Evolutionary conservation across 1,140 invertebrate species (phyloP).

Genomic region (Elymnias hypermnestra): DNA sequence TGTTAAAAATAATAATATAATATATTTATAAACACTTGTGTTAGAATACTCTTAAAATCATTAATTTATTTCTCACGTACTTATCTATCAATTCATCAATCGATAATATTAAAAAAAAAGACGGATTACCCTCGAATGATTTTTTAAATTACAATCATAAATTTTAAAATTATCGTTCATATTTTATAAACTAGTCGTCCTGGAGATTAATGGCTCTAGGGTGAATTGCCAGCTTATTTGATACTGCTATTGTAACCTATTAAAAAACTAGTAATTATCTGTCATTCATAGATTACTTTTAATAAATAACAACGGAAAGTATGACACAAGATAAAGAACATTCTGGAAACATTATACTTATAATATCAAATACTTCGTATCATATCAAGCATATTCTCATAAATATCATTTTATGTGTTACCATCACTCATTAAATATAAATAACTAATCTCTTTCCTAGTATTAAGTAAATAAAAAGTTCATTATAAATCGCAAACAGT

Average conservation of each 20-base stretch:
- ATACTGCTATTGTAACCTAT: slow-evolving; percentile 3
- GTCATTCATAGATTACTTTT: slow-evolving; percentile 36
- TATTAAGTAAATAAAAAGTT: slow-evolving; percentile 63
- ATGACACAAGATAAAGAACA: slow-evolving; percentile 60
- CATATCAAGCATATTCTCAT: slow-evolving; percentile 62
- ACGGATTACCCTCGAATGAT: slow-evolving; percentile 52
- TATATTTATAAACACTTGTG: slow-evolving; percentile 76
- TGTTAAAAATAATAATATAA: slow-evolving; percentile 74
- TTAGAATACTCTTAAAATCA: slow-evolving; percentile 76
- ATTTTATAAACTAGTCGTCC: slow-evolving; percentile 3
- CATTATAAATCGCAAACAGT: slow-evolving; percentile 61
- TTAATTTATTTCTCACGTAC: slow-evolving; percentile 74
- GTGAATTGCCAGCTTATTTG: slow-evolving; percentile 27
- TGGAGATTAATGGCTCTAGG: slow-evolving; percentile 1
- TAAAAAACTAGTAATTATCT: slow-evolving; percentile 14
- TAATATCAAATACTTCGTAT: slow-evolving; percentile 49
- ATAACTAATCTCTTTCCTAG: slow-evolving; percentile 69
- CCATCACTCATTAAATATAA: slow-evolving; percentile 71
- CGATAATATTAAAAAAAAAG: slow-evolving; percentile 63
- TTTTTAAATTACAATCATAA: slow-evolving; percentile 22
- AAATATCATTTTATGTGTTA: slow-evolving; percentile 67
- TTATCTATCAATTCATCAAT: slow-evolving; percentile 70
- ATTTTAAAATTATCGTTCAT: slow-evolving; percentile 13
- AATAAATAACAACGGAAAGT: slow-evolving; percentile 67
- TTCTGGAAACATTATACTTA: slow-evolving; percentile 60